A percentile compares a stretch with the other conserved stretches of the same genome.
Evolutionary conservation across 2,888 invertebrate species (phyloP).

Genomic region (Xylota segnis): DNA sequence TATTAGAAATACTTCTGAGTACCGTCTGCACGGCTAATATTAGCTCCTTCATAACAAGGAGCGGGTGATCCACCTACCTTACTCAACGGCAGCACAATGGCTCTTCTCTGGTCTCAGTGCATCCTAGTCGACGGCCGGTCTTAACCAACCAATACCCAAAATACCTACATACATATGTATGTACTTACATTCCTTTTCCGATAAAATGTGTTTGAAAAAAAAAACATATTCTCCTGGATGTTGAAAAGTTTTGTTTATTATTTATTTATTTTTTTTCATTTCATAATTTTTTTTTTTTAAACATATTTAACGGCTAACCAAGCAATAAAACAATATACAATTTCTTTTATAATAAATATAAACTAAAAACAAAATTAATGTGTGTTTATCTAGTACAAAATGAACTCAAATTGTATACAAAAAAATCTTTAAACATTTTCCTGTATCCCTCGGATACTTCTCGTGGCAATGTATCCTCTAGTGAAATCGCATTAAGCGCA

Average conservation of each 20-base stretch:
- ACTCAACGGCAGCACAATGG: too few species aligned
- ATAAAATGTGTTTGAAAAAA: background rate
- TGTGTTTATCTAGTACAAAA: conserved; percentile 48
- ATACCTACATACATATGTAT: too few species aligned
- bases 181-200: too few species aligned
- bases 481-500: conserved; percentile 22
- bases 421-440: conserved; percentile 31
- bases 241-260: conserved; percentile 71
- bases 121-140: too few species aligned
- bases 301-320: conserved; percentile 75
- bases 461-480: conserved; percentile 28
- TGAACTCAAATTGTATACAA: conserved; percentile 36
- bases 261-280: conserved; percentile 69
- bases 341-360: conserved; percentile 47
- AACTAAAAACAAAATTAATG: conserved; percentile 44
- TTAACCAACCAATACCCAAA: too few species aligned
- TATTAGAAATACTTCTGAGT: too few species aligned
- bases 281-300: conserved; percentile 57
- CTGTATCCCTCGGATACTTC: conserved; percentile 29
- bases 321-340: conserved; percentile 70
- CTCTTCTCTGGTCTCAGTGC: too few species aligned
- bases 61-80: too few species aligned
- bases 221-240: conserved; percentile 43
- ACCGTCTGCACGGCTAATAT: too few species aligned
- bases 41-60: too few species aligned